Percentiles rank a stretch among this genome's conserved stretches.
Evolutionary conservation across 2,888 invertebrate genomes (phyloP).

Genomic region (Leuctra nigra): DNA sequence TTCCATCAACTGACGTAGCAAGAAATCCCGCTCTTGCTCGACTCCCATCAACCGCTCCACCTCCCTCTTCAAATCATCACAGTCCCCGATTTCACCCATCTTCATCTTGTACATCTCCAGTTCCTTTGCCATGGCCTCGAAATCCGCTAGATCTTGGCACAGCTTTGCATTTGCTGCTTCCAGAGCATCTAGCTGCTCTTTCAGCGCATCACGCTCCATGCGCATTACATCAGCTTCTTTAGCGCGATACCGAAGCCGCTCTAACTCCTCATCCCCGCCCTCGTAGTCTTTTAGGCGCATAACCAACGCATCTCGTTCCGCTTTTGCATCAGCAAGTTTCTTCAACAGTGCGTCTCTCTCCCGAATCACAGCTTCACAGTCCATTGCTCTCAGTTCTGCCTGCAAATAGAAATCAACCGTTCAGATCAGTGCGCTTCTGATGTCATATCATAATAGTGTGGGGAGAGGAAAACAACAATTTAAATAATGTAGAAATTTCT

Average conservation of each 20-base stretch:
- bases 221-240: constrained; percentile 37
- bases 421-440: no score
- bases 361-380: no score
- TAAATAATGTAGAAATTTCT: no score
- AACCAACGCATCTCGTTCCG: constrained; percentile 5
- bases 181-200: constrained; percentile 19
- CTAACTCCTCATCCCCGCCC: constrained; percentile 32
- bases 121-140: constrained; percentile 38
- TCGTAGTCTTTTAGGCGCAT: constrained; percentile 18
- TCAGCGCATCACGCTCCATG: constrained; percentile 37
- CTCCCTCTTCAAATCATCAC: not conserved
- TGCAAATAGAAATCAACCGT: no score
- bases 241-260: constrained; percentile 32
- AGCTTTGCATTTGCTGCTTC: constrained; percentile 33
- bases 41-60: not conserved
- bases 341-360: no score
- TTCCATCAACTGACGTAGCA: constrained; percentile 5
- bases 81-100: no score
- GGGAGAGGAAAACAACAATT: no score
- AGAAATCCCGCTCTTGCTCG: constrained; percentile 15
- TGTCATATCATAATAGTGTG: no score
- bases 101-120: constrained; percentile 39
- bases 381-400: no score
- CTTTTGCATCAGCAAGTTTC: not conserved
- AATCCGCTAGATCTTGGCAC: constrained; percentile 33